phyloP scores from a whole-genome alignment of 2,888 invertebrate species.

The Ectemnius lituratus region DNA sequence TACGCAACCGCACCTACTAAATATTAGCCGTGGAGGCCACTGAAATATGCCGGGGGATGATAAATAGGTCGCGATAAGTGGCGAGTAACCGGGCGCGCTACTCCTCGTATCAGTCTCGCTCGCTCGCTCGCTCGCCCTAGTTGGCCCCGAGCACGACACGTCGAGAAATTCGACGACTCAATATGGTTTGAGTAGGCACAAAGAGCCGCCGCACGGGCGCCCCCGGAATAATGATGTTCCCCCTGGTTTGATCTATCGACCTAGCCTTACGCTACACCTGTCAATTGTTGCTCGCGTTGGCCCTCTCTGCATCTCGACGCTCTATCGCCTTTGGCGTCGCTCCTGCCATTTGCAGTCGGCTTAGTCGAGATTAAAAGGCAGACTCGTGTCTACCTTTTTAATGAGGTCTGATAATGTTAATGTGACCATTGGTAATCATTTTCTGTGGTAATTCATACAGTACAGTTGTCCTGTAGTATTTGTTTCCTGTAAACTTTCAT shows the following conservation, averaged over 20 bases:
- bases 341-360: no score
- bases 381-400: no score
- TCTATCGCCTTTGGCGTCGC: no score
- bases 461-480: no score
- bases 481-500: no score
- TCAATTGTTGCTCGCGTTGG: no score
- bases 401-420: no score
- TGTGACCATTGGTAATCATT: no score
- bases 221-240: slow-evolving; percentile 37
- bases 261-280: background rate
- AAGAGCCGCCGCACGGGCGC: background rate
- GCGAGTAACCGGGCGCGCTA: slow-evolving; percentile 38
- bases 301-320: no score
- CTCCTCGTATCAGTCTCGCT: background rate
- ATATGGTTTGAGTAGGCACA: slow-evolving; percentile 33
- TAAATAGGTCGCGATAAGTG: slow-evolving; percentile 61
- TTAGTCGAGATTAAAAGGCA: no score
- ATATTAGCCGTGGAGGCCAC: slow-evolving; percentile 54
- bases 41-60: slow-evolving; percentile 53
- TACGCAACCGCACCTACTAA: slow-evolving; percentile 58
- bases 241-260: slow-evolving; percentile 23
- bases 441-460: no score
- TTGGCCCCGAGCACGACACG: slow-evolving; percentile 5
- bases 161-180: slow-evolving; percentile 43
- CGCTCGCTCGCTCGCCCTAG: background rate